Percentiles rank a stretch among this genome's conserved stretches.
Evolutionary conservation across 1,140 invertebrate genomes (phyloP).

Genomic region (Bombus difficillimus): DNA sequence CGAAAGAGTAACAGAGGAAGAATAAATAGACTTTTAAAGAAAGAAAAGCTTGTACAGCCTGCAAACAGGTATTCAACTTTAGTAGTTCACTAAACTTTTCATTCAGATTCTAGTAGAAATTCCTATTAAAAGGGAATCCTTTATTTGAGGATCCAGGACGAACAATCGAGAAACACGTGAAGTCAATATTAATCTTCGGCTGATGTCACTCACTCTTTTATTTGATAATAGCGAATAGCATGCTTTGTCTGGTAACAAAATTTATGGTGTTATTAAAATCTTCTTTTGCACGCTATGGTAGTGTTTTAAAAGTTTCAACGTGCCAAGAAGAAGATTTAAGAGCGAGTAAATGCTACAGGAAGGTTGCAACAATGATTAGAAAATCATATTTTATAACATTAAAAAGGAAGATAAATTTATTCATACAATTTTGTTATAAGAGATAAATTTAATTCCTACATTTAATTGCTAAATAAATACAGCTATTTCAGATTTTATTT

Average conservation of each 20-base stretch:
- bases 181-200: constrained; percentile 24
- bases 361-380: neutral
- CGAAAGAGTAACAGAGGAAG: neutral
- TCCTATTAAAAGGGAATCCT: neutral
- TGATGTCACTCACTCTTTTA: neutral
- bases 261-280: neutral
- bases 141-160: neutral
- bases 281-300: neutral
- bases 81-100: neutral
- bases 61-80: constrained; percentile 13
- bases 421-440: too few relatives aligned
- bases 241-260: too few relatives aligned
- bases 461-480: neutral
- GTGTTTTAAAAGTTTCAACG: neutral
- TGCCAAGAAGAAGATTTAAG: neutral
- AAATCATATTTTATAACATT: neutral
- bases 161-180: constrained; percentile 1
- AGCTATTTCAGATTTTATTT: neutral
- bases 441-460: too few relatives aligned
- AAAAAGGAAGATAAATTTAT: too few relatives aligned
- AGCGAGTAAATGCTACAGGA: neutral
- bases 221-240: accelerated
- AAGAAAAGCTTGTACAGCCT: neutral
- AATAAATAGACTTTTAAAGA: neutral
- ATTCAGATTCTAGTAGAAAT: neutral